Percentiles rank a stretch among this genome's conserved stretches.
These are phyloP conservation scores for Leptura quadrifasciata DNA, from an alignment of 2,888 invertebrate species.

Conservation along the genomic window DNA sequence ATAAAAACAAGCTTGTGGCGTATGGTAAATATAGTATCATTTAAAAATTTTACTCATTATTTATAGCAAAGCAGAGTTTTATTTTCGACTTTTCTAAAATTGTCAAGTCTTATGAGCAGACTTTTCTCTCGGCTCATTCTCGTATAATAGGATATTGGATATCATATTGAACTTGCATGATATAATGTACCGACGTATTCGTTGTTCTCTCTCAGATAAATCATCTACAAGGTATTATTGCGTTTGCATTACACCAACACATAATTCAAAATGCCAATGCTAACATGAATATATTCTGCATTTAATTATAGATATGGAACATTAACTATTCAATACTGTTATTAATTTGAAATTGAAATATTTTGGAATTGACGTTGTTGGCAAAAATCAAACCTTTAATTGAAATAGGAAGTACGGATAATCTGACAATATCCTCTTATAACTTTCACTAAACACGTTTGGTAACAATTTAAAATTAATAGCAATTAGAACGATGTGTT, in stretches of 20 bases:
- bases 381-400: not conserved
- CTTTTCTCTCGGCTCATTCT: not conserved
- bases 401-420: slow-evolving; percentile 18
- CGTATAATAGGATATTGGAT: not conserved
- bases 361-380: not conserved
- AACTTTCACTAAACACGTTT: slow-evolving; percentile 27
- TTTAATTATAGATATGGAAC: slow-evolving; percentile 26
- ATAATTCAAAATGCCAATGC: slow-evolving; percentile 26
- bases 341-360: slow-evolving; percentile 22
- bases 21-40: no score
- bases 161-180: not conserved
- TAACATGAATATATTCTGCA: slow-evolving; percentile 25
- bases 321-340: slow-evolving; percentile 23
- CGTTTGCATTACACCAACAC: slow-evolving; percentile 32
- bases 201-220: slow-evolving; percentile 21
- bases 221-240: slow-evolving; percentile 26
- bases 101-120: not conserved
- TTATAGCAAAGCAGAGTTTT: no score
- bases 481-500: not conserved
- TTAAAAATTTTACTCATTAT: no score
- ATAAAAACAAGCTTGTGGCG: no score
- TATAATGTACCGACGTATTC: slow-evolving; percentile 10
- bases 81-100: no score
- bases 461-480: not conserved
- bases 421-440: slow-evolving; percentile 19